Evolutionary conservation across 1,140 invertebrate genomes (phyloP).

Genomic region (Pseudomyrmex concolor): DNA sequence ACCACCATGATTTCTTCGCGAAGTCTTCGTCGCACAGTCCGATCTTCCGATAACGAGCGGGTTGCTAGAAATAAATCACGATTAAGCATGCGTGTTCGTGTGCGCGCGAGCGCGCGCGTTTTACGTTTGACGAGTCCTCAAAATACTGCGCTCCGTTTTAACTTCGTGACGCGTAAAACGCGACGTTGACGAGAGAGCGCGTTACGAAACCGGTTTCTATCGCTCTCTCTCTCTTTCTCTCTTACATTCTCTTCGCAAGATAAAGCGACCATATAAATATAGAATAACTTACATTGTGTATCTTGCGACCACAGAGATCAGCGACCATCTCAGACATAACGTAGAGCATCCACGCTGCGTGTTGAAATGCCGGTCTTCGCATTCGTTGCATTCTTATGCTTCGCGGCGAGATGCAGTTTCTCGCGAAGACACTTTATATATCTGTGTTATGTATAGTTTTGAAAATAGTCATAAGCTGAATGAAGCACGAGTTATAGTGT

Average conservation of each 20-base stretch:
- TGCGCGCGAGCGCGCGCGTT: not conserved
- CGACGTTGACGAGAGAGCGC: slow-evolving; percentile 27
- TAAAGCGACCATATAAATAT: slow-evolving; percentile 39
- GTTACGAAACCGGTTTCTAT: slow-evolving; percentile 40
- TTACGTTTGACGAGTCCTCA: slow-evolving; percentile 55
- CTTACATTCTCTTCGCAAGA: slow-evolving; percentile 20
- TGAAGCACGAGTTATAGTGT: not conserved
- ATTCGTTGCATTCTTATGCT: slow-evolving; percentile 61
- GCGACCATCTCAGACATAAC: slow-evolving; percentile 51
- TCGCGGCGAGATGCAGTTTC: slow-evolving; percentile 45
- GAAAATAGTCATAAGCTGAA: slow-evolving; percentile 35
- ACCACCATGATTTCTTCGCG: slow-evolving; percentile 21
- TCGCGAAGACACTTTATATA: slow-evolving; percentile 12
- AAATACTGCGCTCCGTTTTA: slow-evolving; percentile 59
- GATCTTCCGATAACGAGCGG: slow-evolving; percentile 53
- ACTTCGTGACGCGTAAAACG: slow-evolving; percentile 36
- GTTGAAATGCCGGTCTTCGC: slow-evolving; percentile 49
- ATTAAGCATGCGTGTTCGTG: slow-evolving; percentile 23
- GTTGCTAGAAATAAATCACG: slow-evolving; percentile 40
- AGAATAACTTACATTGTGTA: slow-evolving; percentile 61
- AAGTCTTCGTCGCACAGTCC: not conserved
- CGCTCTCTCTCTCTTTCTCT: slow-evolving; percentile 14
- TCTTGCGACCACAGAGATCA: slow-evolving; percentile 42
- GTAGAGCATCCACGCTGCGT: slow-evolving; percentile 21
- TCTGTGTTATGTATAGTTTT: slow-evolving; percentile 54